Conservation (phyloP, 2,888 invertebrate species). For the Gymnocheta viridis region DNA sequence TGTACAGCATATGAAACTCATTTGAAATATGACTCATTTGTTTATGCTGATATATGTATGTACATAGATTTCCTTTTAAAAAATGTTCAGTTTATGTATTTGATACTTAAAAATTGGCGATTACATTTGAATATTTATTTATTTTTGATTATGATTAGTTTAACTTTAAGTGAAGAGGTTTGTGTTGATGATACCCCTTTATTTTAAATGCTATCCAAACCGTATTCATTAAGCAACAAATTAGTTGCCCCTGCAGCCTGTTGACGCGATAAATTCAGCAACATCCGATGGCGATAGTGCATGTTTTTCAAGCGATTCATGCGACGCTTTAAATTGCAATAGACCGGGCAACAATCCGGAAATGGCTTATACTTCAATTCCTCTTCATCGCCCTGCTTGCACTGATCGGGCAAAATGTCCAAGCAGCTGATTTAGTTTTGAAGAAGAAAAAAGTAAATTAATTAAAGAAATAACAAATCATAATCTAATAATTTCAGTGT, state of each 20-base stretch:
- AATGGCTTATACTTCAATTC: constrained; percentile 81
- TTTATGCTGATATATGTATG: neutral
- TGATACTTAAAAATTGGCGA: neutral
- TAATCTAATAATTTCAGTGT: neutral
- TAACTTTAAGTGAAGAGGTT: too few species aligned
- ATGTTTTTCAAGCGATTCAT: constrained; percentile 80
- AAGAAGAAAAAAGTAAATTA: too few species aligned
- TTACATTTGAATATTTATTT: too few species aligned
- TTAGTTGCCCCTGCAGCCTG: constrained; percentile 69
- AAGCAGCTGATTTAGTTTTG: constrained; percentile 75
- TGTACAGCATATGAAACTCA: neutral
- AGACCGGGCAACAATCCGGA: constrained; percentile 80
- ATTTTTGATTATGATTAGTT: too few species aligned
- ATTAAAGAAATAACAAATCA: constrained; percentile 26
- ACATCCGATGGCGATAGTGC: constrained; percentile 79
- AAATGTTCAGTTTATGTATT: neutral
- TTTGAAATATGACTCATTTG: neutral
- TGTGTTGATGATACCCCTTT: too few species aligned
- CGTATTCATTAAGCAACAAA: constrained; percentile 76
- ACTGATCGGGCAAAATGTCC: constrained; percentile 80
- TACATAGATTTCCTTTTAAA: neutral
- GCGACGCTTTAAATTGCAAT: constrained; percentile 80
- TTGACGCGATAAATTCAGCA: constrained; percentile 77
- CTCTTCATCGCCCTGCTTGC: constrained; percentile 80
- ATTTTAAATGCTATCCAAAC: constrained; percentile 73